Base-by-base conservation (phyloP, 64 coral and sea anemone genomes). In the Montipora efflorescens region DNA sequence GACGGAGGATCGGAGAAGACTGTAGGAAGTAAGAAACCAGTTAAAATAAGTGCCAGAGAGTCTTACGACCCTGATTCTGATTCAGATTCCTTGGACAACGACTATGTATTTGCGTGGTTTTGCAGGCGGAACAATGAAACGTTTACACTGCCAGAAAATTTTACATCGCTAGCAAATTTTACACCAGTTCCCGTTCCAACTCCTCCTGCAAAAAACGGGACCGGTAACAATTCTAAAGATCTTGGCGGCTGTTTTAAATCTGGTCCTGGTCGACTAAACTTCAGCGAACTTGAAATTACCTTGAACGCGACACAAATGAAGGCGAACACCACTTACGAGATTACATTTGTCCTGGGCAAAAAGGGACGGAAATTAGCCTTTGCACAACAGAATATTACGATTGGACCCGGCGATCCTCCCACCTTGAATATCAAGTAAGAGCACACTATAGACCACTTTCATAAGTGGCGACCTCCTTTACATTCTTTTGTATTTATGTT, bases 171-270 rank as follows among this genome's bases (percentile, higher is more conserved):
- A 0, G 6, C 1, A n/a, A 80, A 57, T 57, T 71, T 45, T 3
- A 51, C 22, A 14, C 59, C 79, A 19, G 4, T 80, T 72, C n/a
- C 59, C 8, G 18, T 14, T 21, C 68, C 18, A 5, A 71, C 16
- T 7, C 1, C 64, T 16, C 4, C 19, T 23, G 45, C 74, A 55
- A 84, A 49, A 59, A 53, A 77, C 20, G 67, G 47, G 4, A 71
- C 72, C 50, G 7, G n/a, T 16, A 67, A 87, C 44, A n/a, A 5
- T 46, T 28, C 8, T 15, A 2, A 53, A 9, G 21, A 55, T 46
- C 75, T 74, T 28, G 92, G 92, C 4, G 84, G 92, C 12, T 93
- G 92, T 45, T 93, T 80, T 46, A 75, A 72, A 20, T 62, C 80
- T 59, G 92, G 84, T 15, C 83, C 92, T 1, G 92, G 92, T 5